These are phyloP conservation scores for Urocolius indicus DNA, from an alignment of 2,113 vertebrate species.

Conservation along the genomic window DNA sequence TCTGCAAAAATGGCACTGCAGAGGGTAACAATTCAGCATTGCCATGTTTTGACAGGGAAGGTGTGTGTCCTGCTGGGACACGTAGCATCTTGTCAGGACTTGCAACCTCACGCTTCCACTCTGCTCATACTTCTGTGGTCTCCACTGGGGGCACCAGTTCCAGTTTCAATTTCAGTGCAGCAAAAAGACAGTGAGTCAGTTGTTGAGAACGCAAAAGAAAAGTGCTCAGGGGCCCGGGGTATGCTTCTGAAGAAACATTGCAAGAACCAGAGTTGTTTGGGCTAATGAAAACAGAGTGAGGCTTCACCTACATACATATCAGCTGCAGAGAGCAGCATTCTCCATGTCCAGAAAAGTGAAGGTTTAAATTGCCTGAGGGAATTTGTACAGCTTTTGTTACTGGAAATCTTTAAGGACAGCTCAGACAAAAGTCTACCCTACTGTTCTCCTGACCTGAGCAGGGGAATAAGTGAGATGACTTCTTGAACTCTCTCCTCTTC, in stretches of 20 bases:
- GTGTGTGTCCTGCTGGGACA: neutral
- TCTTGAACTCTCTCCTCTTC: constrained; percentile 14
- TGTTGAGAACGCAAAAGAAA: neutral
- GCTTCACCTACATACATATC: neutral
- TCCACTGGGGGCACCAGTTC: neutral
- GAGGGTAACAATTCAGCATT: neutral
- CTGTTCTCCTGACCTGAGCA: neutral
- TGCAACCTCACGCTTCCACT: neutral
- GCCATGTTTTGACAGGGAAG: neutral
- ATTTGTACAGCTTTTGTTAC: neutral
- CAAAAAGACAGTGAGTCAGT: neutral
- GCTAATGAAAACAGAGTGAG: neutral
- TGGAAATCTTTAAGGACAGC: neutral
- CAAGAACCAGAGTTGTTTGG: neutral
- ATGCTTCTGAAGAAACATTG: neutral
- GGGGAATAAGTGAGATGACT: neutral
- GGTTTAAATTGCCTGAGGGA: neutral
- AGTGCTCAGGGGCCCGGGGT: neutral
- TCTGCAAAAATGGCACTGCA: neutral
- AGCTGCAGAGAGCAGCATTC: neutral
- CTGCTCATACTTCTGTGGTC: neutral
- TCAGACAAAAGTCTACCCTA: neutral
- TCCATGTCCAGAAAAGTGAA: neutral
- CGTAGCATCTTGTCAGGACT: neutral
- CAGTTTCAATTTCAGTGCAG: neutral